A percentile compares a stretch with the other conserved stretches of the same genome.
These are phyloP conservation scores for Sympetrum striolatum DNA, from an alignment of 2,888 invertebrate species.

Conservation along the genomic window DNA sequence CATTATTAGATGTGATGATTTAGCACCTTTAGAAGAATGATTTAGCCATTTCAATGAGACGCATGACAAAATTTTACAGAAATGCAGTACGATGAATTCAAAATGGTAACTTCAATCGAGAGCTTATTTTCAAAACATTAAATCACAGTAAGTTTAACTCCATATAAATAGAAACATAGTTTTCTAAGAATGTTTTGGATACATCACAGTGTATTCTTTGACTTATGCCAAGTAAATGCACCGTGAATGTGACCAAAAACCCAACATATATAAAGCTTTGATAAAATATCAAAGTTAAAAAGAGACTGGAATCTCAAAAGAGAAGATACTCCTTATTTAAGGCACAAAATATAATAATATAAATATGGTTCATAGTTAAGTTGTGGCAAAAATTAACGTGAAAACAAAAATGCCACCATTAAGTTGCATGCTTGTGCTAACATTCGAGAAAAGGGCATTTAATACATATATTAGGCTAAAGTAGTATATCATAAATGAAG, in stretches of 20 bases:
- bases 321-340: not conserved
- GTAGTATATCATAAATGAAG: too few species aligned
- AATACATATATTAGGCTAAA: not conserved
- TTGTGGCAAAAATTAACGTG: not conserved
- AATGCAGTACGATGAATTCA: too few species aligned
- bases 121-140: not conserved
- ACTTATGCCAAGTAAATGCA: not conserved
- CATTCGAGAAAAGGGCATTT: not conserved
- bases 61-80: too few species aligned
- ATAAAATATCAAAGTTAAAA: too few species aligned
- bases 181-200: not conserved
- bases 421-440: not conserved
- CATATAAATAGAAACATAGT: not conserved
- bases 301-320: not conserved
- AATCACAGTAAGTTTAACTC: not conserved
- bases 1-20: too few species aligned
- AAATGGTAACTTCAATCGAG: too few species aligned
- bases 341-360: not conserved
- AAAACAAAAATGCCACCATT: not conserved
- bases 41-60: too few species aligned
- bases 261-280: not conserved
- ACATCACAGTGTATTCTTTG: not conserved
- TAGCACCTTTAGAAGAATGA: too few species aligned
- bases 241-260: not conserved
- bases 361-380: not conserved